Conservation (phyloP, 2,113 vertebrate species). For the Globicephala melas region DNA sequence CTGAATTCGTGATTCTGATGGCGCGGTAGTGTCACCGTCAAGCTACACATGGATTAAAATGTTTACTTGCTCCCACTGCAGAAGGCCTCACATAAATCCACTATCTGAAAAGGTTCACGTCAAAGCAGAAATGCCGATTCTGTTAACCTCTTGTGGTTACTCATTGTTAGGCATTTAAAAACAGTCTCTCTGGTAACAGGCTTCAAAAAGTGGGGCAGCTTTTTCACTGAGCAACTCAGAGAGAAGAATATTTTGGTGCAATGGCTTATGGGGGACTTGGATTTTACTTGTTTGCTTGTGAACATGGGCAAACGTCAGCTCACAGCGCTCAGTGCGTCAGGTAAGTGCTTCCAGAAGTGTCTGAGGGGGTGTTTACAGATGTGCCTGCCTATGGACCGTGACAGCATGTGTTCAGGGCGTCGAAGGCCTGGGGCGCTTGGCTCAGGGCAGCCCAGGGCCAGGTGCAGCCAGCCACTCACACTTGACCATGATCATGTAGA, state of each 20-base stretch:
- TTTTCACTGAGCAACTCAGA: background rate
- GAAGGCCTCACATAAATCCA: background rate
- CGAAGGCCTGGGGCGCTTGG: background rate
- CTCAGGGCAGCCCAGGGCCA: background rate
- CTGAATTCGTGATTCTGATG: no score
- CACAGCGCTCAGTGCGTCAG: background rate
- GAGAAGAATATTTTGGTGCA: background rate
- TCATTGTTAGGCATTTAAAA: background rate
- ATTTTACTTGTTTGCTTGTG: background rate
- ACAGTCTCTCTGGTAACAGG: background rate
- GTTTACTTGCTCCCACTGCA: background rate
- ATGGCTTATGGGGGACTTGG: background rate
- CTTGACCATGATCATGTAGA: constrained; percentile 99
- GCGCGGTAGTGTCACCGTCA: fast-evolving
- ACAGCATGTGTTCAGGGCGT: background rate
- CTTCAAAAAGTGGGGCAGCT: background rate
- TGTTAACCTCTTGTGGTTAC: background rate
- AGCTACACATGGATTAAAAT: background rate
- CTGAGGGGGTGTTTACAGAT: background rate
- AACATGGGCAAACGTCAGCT: background rate
- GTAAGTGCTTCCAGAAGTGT: background rate
- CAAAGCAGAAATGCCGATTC: background rate
- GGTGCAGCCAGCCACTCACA: constrained; percentile 84
- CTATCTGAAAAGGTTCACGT: background rate
- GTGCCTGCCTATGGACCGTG: background rate